Base-by-base conservation (phyloP, 1,140 invertebrate genomes). In the Bombyx mandarina region DNA sequence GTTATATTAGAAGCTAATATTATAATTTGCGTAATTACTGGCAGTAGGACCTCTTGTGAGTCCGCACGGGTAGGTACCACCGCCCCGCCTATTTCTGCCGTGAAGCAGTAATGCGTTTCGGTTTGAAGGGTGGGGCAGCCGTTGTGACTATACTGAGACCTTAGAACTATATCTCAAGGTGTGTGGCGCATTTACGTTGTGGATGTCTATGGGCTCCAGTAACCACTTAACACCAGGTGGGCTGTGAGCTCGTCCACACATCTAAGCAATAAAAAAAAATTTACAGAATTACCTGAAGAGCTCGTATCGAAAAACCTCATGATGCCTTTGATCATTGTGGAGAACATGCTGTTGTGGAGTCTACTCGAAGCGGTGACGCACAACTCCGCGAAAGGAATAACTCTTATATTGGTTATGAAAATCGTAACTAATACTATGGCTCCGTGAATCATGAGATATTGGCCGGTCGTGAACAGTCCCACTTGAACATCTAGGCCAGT, bases 291-390 rank as follows among this genome's bases (percentile, higher is more conserved):
- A 66, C 94, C 96, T 54, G 92, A 92, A 7, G 62, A 58, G 46
- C 58, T 63, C 8, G 57, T 63, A 62, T 96, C 93, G 63, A 95
- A 97, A 81, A 97, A 98, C 42, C 90, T 76, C 93, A 97, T 96
- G 0, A 92, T 91, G 0, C 94, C 90, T 65, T 91, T 89, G 2
- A 97, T 70, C 64, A 97, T 88, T 2, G 76, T 86, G 8, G 74
- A 75, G 66, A 92, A 92, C 91, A 93, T 92, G 18, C 61, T 76
- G 65, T 93, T 89, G 65, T 93, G 92, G n/a, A 93, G 77, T 43
- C 77, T 89, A 58, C 88, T 86, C 4, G 91, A 92, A 5, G 92
- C 89, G 50, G 74, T 79, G 50, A 92, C 88, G 53, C 90, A 90
- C 43, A 91, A 72, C 3, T 75, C 63, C 52, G 90, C 91, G 63